Percentiles rank a stretch among this genome's conserved stretches.
These are phyloP conservation scores for Acanthosepion esculentum DNA, from an alignment of 2,888 invertebrate species.

Conservation along the genomic window DNA sequence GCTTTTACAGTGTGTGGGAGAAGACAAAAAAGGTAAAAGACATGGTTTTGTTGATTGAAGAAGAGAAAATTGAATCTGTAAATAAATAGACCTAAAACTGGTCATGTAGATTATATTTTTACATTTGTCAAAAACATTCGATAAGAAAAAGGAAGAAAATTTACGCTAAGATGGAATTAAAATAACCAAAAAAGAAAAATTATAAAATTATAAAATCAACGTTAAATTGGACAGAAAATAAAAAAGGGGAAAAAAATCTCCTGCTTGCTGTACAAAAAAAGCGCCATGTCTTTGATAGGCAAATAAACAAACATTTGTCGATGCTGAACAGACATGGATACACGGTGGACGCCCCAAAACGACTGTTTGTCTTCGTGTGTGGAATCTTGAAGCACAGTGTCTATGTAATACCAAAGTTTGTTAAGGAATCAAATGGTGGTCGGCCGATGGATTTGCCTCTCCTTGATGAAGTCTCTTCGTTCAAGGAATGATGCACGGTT, in stretches of 20 bases:
- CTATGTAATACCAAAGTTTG: background rate
- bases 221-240: background rate
- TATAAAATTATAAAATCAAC: background rate
- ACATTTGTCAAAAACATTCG: background rate
- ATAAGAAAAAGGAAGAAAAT: background rate
- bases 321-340: background rate
- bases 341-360: background rate
- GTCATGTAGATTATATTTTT: background rate
- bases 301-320: background rate
- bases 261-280: background rate
- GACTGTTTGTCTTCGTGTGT: background rate
- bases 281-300: background rate
- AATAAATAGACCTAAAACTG: background rate
- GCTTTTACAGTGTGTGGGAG: background rate
- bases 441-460: background rate
- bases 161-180: background rate
- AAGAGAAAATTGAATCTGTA: background rate
- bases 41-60: background rate
- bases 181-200: background rate
- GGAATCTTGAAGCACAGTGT: background rate
- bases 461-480: slow-evolving; percentile 14
- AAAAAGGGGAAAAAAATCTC: background rate
- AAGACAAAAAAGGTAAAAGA: background rate
- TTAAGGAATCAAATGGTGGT: background rate
- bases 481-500: background rate